These are phyloP conservation scores for Hirtodrosophila confusa DNA, from an alignment of 2,888 invertebrate species.

Conservation along the genomic window DNA sequence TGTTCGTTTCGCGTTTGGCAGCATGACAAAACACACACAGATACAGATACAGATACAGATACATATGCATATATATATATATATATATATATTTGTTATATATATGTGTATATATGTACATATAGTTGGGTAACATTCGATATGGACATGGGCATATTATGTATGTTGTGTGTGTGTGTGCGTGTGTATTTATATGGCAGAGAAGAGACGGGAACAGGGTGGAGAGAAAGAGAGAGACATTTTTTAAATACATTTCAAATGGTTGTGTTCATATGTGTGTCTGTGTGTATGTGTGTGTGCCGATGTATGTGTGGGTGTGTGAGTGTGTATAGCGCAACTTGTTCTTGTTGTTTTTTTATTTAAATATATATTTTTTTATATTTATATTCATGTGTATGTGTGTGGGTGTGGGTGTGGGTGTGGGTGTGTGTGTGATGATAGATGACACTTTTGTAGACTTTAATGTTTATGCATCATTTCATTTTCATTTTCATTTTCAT, in stretches of 20 bases:
- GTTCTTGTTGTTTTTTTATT: constrained; percentile 32
- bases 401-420: constrained; percentile 30
- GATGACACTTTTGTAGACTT: constrained; percentile 60
- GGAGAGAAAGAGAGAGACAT: constrained; percentile 49
- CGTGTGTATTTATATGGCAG: constrained; percentile 30
- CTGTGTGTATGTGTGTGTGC: constrained; percentile 2
- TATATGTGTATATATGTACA: constrained; percentile 8
- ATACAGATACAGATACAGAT: constrained; percentile 18
- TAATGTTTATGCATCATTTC: constrained; percentile 54
- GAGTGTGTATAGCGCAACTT: constrained; percentile 51
- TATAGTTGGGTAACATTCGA: constrained; percentile 35
- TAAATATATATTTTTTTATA: not conserved
- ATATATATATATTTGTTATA: constrained; percentile 2
- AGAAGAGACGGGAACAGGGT: constrained; percentile 36
- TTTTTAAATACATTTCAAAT: constrained; percentile 48
- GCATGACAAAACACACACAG: constrained; percentile 21
- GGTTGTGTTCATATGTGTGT: constrained; percentile 23
- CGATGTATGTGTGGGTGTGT: constrained; percentile 19
- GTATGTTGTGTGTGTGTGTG: constrained; percentile 27
- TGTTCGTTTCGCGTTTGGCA: not conserved
- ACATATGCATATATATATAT: constrained; percentile 11
- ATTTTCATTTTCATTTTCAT: not conserved
- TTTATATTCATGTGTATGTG: constrained; percentile 23
- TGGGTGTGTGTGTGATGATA: constrained; percentile 57
- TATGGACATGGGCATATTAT: constrained; percentile 40